Base-by-base conservation (phyloP, 2,888 invertebrate species). In the Spicauda simplicius region DNA sequence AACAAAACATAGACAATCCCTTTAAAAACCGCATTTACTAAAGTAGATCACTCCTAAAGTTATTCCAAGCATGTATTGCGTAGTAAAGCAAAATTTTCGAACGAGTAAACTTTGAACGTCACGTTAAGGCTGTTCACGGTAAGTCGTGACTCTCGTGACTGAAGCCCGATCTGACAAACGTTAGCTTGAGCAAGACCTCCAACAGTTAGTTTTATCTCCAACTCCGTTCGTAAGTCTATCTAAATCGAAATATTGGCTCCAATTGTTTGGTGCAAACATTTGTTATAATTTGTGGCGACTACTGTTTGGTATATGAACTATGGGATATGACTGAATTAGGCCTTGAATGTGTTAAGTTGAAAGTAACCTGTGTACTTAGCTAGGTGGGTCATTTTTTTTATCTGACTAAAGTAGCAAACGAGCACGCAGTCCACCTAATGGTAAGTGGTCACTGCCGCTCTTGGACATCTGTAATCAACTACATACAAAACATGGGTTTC, bases 101-200 rank as follows among this genome's bases (percentile, higher is more conserved):
- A 59, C 45, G 64, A 54, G 58, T 59, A 59, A 65, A 65, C 52
- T 65, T 64, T 52, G 64, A 64, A 48, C 64, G 57, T 64, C 57
- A 64, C 57, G 57, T 64, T 52, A 48, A 52, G 70, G 70, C 72
- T 70, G 70, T 73, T 74, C 78, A 73, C 78, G 77, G 72, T 65
- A 70, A 70, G 65, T 79, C 81, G 80, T 81, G 80, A 74, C 74
- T 71, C 70, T 77, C 78, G 78, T 77, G 78, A 77, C 77, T 77
- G 64, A 60, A 69, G 70, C 48, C 69, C 67, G 73, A 77, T 77
- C 80, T 77, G 77, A 80, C 78, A 77, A 77, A 74, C 70, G 67
- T 68, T 64, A 70, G 58, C 25, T 65, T 54, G 53, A 58, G 54
- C 59, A 59, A 65, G 65, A 65, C 65, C 59, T 59, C 53, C 65